Base-by-base conservation (phyloP, 2,888 invertebrate species). In the Thyatira batis region DNA sequence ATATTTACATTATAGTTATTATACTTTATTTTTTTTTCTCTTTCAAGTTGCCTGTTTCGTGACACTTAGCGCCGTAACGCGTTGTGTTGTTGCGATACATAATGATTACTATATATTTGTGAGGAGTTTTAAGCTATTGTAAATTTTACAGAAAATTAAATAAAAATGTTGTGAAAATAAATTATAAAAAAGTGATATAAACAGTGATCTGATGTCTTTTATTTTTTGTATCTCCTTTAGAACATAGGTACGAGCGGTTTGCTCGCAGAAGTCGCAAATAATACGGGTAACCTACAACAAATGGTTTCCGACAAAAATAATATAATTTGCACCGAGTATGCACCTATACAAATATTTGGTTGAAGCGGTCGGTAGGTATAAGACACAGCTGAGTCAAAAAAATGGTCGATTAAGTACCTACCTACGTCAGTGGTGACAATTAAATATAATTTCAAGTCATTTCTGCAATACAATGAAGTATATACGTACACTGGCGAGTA, bases 111-210 rank as follows among this genome's bases (percentile, higher is more conserved):
- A 86, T 85, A 84, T 87, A 88, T 90, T 89, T 91, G 91, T 89
- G 91, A 91, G 82, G 86, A 91, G 86, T 89, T 89, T 89, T 90
- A 92, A 90, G 90, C 88, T 91, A 92, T 89, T 90, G 90, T 92
- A 92, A 90, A 91, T 92, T 91, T 92, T 92, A 91, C 92, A 92
- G 89, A 92, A 92, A 91, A 91, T 77, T 81, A 89, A 88, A 84
- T 85, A 85, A 87, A 91, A 90, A 91, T 89, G 90, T 91, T 91
- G 90, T 90, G 90, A 89, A 91, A 91, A 90, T 89, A 89, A 91
- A 90, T 88, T 89, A 89, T 89, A 90, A 92, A 89, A 91, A 92
- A 87, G 89, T 90, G 89, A 92, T 90, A 88, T 87, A 92, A 90
- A 90, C 87, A 85, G 74, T 87, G 84, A 82, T 58, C 60, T 51